Evolutionary conservation across 2,888 invertebrate genomes (phyloP).

Genomic region (Sturmia bella): DNA sequence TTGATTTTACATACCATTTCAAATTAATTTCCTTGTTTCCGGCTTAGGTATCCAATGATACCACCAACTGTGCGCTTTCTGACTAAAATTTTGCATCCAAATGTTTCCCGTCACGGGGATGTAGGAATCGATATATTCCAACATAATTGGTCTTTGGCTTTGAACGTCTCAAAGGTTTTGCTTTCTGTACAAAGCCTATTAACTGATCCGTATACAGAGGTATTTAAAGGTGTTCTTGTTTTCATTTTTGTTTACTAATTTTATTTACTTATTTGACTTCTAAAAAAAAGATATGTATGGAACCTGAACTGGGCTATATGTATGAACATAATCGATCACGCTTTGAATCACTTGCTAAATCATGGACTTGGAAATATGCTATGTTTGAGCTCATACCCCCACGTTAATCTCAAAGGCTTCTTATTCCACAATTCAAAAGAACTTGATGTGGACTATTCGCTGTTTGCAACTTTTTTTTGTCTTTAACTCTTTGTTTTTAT

Average conservation of each 20-base stretch:
- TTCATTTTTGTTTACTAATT: background rate
- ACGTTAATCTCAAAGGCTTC: constrained; percentile 67
- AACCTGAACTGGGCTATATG: constrained; percentile 90
- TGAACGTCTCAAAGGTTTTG: constrained; percentile 94
- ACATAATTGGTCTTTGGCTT: constrained; percentile 97
- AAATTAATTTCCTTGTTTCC: constrained; percentile 6
- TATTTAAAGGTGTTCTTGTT: constrained; percentile 75
- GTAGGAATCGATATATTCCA: constrained; percentile 97
- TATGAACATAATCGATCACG: constrained; percentile 87
- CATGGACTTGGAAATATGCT: constrained; percentile 96
- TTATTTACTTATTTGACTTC: background rate
- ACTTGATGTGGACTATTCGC: constrained; percentile 5
- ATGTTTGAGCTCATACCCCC: constrained; percentile 87
- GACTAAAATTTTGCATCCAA: constrained; percentile 96
- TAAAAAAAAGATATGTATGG: constrained; percentile 96
- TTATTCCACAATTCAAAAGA: background rate
- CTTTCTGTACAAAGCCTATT: constrained; percentile 93
- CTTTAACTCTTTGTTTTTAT: constrained; percentile 46
- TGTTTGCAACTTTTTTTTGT: constrained; percentile 23
- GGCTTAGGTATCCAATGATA: constrained; percentile 90
- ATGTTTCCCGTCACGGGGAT: constrained; percentile 96
- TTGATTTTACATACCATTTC: background rate
- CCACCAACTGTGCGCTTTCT: constrained; percentile 96
- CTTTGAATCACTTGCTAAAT: constrained; percentile 91
- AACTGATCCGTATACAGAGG: constrained; percentile 94